A percentile compares a stretch with the other conserved stretches of the same genome.
Evolutionary conservation across 1,140 invertebrate genomes (phyloP).

Genomic region (Varroa destructor): DNA sequence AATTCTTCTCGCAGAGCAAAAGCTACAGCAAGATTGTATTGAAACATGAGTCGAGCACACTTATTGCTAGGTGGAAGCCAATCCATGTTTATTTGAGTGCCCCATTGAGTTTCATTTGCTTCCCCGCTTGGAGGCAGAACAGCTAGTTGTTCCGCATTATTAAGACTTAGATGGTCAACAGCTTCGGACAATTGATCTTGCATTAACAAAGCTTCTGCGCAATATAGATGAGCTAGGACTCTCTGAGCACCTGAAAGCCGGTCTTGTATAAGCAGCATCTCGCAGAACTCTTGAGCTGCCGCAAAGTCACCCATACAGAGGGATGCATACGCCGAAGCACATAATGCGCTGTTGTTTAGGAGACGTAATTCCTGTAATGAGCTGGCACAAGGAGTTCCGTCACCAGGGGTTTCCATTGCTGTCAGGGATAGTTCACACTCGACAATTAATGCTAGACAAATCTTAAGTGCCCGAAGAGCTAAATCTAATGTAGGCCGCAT

Average conservation of each 20-base stretch:
- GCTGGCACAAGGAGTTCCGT: neutral
- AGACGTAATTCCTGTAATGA: constrained; percentile 8
- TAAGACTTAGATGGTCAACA: constrained; percentile 65
- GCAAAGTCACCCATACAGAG: constrained; percentile 69
- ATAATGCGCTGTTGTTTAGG: constrained; percentile 9
- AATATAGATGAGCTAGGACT: constrained; percentile 71
- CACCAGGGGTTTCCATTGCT: neutral
- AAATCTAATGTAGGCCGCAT: neutral
- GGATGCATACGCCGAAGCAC: constrained; percentile 64
- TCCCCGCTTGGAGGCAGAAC: constrained; percentile 39
- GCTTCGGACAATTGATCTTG: constrained; percentile 69
- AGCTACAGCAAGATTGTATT: constrained; percentile 65
- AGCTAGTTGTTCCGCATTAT: constrained; percentile 52
- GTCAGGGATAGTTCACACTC: constrained; percentile 5
- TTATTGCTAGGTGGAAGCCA: constrained; percentile 4
- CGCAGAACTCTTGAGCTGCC: constrained; percentile 61
- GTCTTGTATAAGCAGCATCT: constrained; percentile 52
- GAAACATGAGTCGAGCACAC: constrained; percentile 51
- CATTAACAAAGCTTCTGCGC: constrained; percentile 71
- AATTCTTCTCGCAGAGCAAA: constrained; percentile 60
- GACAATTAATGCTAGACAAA: constrained; percentile 11
- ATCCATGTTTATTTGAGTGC: constrained; percentile 7
- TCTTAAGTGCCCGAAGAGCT: neutral
- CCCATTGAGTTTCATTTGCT: constrained; percentile 32
- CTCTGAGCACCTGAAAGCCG: constrained; percentile 55